phyloP scores from a whole-genome alignment of 1,140 invertebrate genomes.

The Brachionus rotundiformis region DNA sequence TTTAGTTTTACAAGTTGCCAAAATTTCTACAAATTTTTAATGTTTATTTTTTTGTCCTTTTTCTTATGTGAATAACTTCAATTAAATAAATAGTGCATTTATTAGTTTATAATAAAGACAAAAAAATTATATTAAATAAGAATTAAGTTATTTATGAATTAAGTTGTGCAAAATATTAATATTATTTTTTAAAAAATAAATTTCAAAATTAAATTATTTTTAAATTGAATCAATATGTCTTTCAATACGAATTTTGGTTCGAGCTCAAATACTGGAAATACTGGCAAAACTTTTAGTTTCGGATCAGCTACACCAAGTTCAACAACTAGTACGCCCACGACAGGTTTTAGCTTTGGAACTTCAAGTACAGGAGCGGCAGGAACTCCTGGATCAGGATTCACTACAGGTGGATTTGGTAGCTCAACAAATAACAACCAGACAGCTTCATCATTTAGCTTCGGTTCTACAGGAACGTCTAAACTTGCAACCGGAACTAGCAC shows the following conservation, averaged over 20 bases:
- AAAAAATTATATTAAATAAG: too few relatives aligned
- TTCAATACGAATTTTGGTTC: neutral
- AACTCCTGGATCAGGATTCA: neutral
- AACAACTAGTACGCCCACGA: too few relatives aligned
- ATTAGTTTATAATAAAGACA: too few relatives aligned
- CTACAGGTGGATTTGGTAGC: neutral
- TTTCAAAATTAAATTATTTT: neutral
- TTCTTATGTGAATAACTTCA: neutral
- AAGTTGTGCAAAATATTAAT: neutral
- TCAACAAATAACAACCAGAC: neutral
- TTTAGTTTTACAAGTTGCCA: too few relatives aligned
- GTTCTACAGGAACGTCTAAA: neutral
- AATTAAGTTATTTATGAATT: too few relatives aligned
- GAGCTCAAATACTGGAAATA: neutral
- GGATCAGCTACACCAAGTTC: too few relatives aligned
- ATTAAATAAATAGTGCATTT: too few relatives aligned
- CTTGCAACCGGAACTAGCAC: neutral
- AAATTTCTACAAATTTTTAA: too few relatives aligned
- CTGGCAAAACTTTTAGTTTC: too few relatives aligned
- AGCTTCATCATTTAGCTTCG: neutral
- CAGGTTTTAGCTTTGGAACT: too few relatives aligned
- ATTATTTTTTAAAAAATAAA: neutral
- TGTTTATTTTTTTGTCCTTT: neutral
- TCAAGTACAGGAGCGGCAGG: neutral
- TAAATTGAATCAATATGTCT: slow-evolving; percentile 23